Conservation (phyloP, 2,797 vertebrate genomes). For the Aphelocoma californica region DNA sequence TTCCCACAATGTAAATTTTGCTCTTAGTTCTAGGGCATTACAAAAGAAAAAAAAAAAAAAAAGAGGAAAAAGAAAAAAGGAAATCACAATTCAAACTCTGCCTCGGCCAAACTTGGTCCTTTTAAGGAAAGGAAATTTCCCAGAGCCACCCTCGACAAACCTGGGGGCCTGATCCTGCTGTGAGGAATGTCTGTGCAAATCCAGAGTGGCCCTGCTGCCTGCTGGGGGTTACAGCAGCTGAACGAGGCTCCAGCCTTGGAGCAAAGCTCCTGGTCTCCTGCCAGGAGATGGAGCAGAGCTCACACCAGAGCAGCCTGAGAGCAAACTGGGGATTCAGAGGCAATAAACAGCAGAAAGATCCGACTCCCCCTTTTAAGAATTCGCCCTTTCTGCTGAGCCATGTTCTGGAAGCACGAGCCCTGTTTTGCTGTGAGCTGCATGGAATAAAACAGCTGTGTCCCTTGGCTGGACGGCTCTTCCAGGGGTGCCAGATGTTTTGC, state of each 20-base stretch:
- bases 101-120: slow-evolving; percentile 37
- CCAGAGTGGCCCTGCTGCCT: neutral
- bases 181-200: neutral
- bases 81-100: slow-evolving; percentile 21
- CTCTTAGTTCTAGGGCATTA: neutral
- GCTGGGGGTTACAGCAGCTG: neutral
- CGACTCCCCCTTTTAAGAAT: neutral
- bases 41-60: neutral
- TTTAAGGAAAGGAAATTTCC: slow-evolving; percentile 63
- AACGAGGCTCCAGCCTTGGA: neutral
- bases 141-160: slow-evolving; percentile 46
- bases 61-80: neutral
- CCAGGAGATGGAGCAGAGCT: neutral
- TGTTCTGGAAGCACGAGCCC: neutral
- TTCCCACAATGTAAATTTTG: neutral
- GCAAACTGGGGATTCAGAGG: neutral
- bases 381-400: slow-evolving; percentile 48
- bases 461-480: slow-evolving; percentile 35
- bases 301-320: neutral
- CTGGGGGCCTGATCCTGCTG: slow-evolving; percentile 30
- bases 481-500: slow-evolving; percentile 65
- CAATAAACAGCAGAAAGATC: neutral
- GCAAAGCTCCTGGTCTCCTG: neutral
- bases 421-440: neutral
- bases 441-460: slow-evolving; percentile 54